These are phyloP conservation scores for Hassar affinis DNA, from an alignment of 2,113 vertebrate genomes.

Conservation along the genomic window DNA sequence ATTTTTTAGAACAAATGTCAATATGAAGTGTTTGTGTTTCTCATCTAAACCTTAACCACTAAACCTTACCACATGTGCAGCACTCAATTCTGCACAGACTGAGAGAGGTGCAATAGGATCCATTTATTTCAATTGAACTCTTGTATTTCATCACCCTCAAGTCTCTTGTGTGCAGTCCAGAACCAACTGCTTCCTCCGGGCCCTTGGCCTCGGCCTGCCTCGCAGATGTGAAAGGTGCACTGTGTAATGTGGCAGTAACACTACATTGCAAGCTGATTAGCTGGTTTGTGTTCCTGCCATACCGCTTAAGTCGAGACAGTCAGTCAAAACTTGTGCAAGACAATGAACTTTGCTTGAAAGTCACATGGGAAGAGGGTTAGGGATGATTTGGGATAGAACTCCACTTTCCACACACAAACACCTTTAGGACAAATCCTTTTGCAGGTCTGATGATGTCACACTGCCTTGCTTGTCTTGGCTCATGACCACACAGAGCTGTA, in stretches of 20 bases:
- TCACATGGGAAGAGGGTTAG: slow-evolving; percentile 20
- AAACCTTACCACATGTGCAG: slow-evolving; percentile 36
- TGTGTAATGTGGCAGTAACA: slow-evolving; percentile 39
- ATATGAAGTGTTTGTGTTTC: slow-evolving; percentile 30
- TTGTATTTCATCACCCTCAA: slow-evolving; percentile 36
- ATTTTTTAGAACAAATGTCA: slow-evolving; percentile 13
- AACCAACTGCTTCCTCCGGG: slow-evolving; percentile 30
- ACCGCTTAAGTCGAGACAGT: slow-evolving; percentile 36
- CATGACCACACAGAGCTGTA: slow-evolving; percentile 62
- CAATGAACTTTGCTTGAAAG: slow-evolving; percentile 45
- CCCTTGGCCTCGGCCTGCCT: slow-evolving; percentile 15
- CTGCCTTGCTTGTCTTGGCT: slow-evolving; percentile 71
- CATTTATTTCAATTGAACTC: slow-evolving; percentile 35
- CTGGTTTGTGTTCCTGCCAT: slow-evolving; percentile 34
- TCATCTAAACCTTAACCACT: slow-evolving; percentile 36
- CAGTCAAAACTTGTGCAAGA: slow-evolving; percentile 25
- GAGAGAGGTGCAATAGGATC: slow-evolving; percentile 34
- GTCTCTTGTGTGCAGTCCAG: slow-evolving; percentile 34
- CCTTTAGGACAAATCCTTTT: slow-evolving; percentile 66
- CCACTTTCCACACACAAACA: slow-evolving; percentile 47
- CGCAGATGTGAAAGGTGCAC: slow-evolving; percentile 41
- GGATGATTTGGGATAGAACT: slow-evolving; percentile 46
- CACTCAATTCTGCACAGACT: slow-evolving; percentile 22
- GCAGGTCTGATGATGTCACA: slow-evolving; percentile 79
- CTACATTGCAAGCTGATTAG: slow-evolving; percentile 43